Evolutionary conservation across 2,888 invertebrate species (phyloP), one percentile per base, ranked within the genome.

Genomic region (Limnephilus marmoratus): DNA sequence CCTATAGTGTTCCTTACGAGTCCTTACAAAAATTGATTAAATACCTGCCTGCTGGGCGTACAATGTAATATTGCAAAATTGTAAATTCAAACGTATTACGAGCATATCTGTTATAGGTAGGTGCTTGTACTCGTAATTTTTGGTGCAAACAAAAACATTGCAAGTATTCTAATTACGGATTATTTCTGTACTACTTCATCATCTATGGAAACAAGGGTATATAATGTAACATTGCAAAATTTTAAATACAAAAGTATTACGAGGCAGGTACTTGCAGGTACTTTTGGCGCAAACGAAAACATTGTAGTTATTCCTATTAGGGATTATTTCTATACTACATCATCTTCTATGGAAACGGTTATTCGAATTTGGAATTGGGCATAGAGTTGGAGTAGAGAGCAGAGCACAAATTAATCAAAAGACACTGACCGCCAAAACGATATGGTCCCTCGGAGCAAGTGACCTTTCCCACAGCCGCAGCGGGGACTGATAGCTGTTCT

Each of bases 361-460:
- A 83, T 83, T 37, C 37, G 41, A 37, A 83, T 83, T 83, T 83
- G 15, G 37, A 83, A 37, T 24, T 11, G 15, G 13, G 31, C 31
- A 15, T 29, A 82, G 29, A 82, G 34, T 9, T 24, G 18, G 24
- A 85, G 81, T 31, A 15, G 11, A 82, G 37, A 34, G 45, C 83
- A 34, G 37, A 37, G 37, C 37, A 49, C 49, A 86, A 86, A 86
- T 45, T 45, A 45, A 45, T 88, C 88, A 88, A 34, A 53, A 68
- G 68, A 53, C 80, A 88, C 88, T 81, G 90, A 90, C 90, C 90
- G 90, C 90, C 90, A 90, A 86, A 90, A 90, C 81, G 81, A 81
- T 90, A 90, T 18, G 81, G 81, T 45, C 90, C 81, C 90, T 34
- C 18, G 81, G 41, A 90, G 37, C 90, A 90, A 90, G 90, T 90